Evolutionary conservation across 2,797 vertebrate species (phyloP), one percentile per base, ranked within the genome.

Genomic region (Notoglanidium macrostoma): DNA sequence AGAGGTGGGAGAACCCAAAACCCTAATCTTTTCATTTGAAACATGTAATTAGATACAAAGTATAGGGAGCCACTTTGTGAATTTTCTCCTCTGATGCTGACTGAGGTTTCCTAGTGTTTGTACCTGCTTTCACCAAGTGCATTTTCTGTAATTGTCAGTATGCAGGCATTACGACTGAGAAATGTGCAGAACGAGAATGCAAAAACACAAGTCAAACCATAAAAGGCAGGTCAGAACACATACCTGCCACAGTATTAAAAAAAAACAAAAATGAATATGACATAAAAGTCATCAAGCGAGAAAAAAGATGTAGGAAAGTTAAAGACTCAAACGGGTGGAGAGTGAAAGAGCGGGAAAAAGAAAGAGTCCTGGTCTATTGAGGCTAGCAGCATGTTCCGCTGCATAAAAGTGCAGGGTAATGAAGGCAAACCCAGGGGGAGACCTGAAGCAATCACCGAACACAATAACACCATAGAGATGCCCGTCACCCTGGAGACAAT

Each of bases 401-500:
- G 85, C 78, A 70, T 55, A 83, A 83, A 78, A 57, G 63, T 85
- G 35, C 61, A 82, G 87, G 83, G 55, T 80, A 89, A 90, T 89
- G 86, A 89, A 68, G 67, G 46, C 68, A 74, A 85, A 76, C 78
- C 80, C 87, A 70, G 65, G 85, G 77, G 87, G 87, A 77, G 55
- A 87, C 81, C 89, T 90, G 85, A 88, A 87, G 78, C 73, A 89
- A 90, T 92, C 83, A 83, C 78, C 14, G 46, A 82, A 29, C 68
- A 90, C 88, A 88, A 90, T 90, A 86, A 89, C 46, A 81, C 86
- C 86, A 86, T 44, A 44, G 85, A 92, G 88, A 90, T 65, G 81
- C 92, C 93, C 90, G 94, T 95, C 94, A 93, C 94, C 92, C 94
- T 83, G 93, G 95, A 93, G 93, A 95, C 92, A 90, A 89, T 92